A percentile compares a stretch with the other conserved stretches of the same genome.
Conservation (phyloP, 2,888 invertebrate genomes). For the Neoitamus cyanurus region DNA sequence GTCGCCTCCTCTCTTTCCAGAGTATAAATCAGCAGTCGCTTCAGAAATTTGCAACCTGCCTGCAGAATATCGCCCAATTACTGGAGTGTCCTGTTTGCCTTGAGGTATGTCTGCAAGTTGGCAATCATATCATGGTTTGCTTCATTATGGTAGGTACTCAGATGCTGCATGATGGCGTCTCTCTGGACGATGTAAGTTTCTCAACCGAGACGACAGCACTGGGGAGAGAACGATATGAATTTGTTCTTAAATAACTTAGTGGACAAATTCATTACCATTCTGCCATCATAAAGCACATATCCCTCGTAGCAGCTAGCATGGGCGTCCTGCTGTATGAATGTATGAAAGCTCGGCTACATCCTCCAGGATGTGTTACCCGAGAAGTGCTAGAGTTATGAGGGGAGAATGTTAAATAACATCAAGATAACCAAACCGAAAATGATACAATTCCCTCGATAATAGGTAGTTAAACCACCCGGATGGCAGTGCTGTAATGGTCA, state of each 20-base stretch:
- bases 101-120: slow-evolving; percentile 60
- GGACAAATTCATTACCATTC: slow-evolving; percentile 51
- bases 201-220: slow-evolving; percentile 22
- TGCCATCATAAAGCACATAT: slow-evolving; percentile 33
- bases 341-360: slow-evolving; percentile 15
- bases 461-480: slow-evolving; percentile 66
- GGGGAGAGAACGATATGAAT: slow-evolving; percentile 33
- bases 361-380: slow-evolving; percentile 34
- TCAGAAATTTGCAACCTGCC: slow-evolving; percentile 67
- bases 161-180: slow-evolving; percentile 11
- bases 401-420: slow-evolving; percentile 45
- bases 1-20: slow-evolving; percentile 40
- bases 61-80: slow-evolving; percentile 67
- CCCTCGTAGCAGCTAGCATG: not conserved
- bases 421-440: slow-evolving; percentile 47
- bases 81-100: slow-evolving; percentile 69
- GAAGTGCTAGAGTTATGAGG: slow-evolving; percentile 37
- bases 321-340: not conserved
- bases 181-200: slow-evolving; percentile 34
- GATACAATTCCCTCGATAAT: slow-evolving; percentile 53
- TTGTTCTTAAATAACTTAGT: slow-evolving; percentile 50
- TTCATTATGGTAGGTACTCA: not conserved
- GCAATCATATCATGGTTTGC: slow-evolving; percentile 58
- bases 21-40: slow-evolving; percentile 64
- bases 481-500: slow-evolving; percentile 69